Conservation (phyloP, 1,140 invertebrate species). For the Venustaconcha ellipsiformis region DNA sequence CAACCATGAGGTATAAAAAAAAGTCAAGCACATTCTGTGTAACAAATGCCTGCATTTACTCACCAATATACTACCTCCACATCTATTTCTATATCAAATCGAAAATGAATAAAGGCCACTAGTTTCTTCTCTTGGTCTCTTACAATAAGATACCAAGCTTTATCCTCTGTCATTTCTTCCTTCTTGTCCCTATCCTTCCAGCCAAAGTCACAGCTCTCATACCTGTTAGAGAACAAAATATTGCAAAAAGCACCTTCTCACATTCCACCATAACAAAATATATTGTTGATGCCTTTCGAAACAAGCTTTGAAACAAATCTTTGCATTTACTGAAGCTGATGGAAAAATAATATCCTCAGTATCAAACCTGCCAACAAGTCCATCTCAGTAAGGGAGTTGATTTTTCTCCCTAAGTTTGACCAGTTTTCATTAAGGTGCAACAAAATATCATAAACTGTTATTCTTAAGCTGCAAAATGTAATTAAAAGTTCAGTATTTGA, state of each 20-base stretch:
- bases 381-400: too few species aligned
- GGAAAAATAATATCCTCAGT: too few species aligned
- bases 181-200: conserved; percentile 77
- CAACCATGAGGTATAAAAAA: too few species aligned
- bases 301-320: not conserved
- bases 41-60: conserved; percentile 16
- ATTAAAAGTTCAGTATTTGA: too few species aligned
- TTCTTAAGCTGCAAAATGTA: too few species aligned
- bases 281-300: not conserved
- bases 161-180: conserved; percentile 76
- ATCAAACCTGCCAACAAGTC: too few species aligned
- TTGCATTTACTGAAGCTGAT: too few species aligned
- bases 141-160: conserved; percentile 77
- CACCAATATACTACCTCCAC: conserved; percentile 85
- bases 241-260: not conserved
- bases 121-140: conserved; percentile 69
- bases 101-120: conserved; percentile 82
- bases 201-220: conserved; percentile 79
- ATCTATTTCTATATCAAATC: conserved; percentile 85
- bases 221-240: conserved; percentile 68
- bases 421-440: too few species aligned
- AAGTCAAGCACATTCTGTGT: too few species aligned
- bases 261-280: not conserved
- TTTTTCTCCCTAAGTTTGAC: too few species aligned
- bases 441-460: too few species aligned